Evolutionary conservation across 2,113 vertebrate species (phyloP).

Genomic region (Neodontobutis hainanensis): DNA sequence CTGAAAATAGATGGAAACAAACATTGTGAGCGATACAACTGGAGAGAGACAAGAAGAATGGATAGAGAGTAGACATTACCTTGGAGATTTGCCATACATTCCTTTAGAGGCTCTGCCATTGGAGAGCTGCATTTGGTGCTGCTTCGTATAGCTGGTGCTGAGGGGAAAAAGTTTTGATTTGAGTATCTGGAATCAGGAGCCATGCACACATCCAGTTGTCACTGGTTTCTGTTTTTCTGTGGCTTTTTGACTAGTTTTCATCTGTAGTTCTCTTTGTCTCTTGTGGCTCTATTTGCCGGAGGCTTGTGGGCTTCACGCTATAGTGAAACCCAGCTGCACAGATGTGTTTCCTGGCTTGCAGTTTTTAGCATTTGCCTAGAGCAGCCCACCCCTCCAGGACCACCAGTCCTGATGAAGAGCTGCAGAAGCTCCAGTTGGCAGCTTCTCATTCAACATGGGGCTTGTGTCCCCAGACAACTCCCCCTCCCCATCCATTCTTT

Average conservation of each 20-base stretch:
- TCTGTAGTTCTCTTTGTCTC: constrained; percentile 32
- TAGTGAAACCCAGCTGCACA: constrained; percentile 65
- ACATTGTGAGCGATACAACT: constrained; percentile 26
- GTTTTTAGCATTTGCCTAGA: constrained; percentile 59
- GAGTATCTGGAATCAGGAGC: constrained; percentile 35
- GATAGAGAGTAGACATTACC: constrained; percentile 19
- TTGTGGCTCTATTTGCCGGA: constrained; percentile 39
- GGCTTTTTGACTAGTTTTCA: constrained; percentile 19
- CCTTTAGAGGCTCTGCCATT: constrained; percentile 2
- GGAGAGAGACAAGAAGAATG: constrained; percentile 37
- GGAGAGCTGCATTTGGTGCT: constrained; percentile 33
- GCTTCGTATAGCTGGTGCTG: constrained; percentile 13
- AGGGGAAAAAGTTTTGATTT: constrained; percentile 41
- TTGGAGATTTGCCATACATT: constrained; percentile 31
- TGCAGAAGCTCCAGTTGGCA: constrained; percentile 60
- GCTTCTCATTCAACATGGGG: constrained; percentile 56
- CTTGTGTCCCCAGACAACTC: constrained; percentile 53
- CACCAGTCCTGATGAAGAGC: constrained; percentile 70
- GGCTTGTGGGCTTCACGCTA: constrained; percentile 38
- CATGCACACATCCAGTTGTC: constrained; percentile 7
- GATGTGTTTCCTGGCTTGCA: constrained; percentile 64
- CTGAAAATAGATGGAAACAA: constrained; percentile 52
- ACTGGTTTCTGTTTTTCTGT: constrained; percentile 21
- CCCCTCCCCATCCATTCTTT: constrained; percentile 14
- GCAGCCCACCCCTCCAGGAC: constrained; percentile 60